Conservation (phyloP, 2,797 vertebrate genomes). For the Benthosema pterotum region DNA sequence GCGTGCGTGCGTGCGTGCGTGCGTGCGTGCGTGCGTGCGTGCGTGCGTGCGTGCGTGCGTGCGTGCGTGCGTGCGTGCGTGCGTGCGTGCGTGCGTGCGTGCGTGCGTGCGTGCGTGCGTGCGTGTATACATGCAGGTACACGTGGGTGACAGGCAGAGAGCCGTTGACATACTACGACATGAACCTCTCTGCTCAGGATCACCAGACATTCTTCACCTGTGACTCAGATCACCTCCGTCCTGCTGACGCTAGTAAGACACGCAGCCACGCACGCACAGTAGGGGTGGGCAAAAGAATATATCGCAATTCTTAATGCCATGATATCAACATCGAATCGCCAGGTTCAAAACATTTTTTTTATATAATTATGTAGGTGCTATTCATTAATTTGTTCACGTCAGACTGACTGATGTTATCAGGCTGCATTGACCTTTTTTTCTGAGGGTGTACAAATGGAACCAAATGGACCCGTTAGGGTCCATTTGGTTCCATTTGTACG, state of each 20-base stretch:
- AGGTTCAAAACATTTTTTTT: no score
- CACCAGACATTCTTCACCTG: conserved; percentile 98
- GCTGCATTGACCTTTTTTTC: no score
- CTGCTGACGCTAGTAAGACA: conserved; percentile 93
- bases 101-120: conserved; percentile 11
- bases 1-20: conserved; percentile 11
- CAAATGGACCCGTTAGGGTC: no score
- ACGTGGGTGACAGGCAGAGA: conserved; percentile 96
- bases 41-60: conserved; percentile 5
- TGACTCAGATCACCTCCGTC: conserved; percentile 94
- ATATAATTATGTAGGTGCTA: no score
- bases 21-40: conserved; percentile 1
- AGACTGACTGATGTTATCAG: no score
- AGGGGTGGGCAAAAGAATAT: no score
- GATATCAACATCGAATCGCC: no score
- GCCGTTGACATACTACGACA: conserved; percentile 94
- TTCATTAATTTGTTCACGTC: no score
- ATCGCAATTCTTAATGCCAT: no score
- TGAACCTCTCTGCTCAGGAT: conserved; percentile 96
- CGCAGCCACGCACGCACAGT: background rate
- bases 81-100: background rate
- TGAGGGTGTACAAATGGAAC: no score
- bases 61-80: conserved; percentile 7
- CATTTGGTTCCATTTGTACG: no score
- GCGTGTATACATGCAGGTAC: conserved; percentile 78